Percentiles rank a stretch among this genome's conserved stretches.
These are phyloP conservation scores for Alloscopus bannaensis DNA, from an alignment of 2,888 invertebrate genomes.

Conservation along the genomic window DNA sequence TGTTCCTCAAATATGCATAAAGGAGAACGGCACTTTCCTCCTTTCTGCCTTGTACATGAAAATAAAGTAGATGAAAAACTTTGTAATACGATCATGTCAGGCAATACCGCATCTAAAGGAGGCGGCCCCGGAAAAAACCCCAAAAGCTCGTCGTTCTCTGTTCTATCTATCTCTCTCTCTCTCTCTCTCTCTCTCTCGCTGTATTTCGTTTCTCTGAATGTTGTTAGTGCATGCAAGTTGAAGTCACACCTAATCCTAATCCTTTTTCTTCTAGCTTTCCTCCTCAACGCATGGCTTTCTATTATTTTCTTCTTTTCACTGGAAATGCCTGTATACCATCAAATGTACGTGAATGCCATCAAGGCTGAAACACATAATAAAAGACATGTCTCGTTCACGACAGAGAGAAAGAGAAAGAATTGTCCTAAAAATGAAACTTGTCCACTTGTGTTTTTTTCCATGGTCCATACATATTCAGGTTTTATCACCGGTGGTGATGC, in stretches of 20 bases:
- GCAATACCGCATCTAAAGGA: conserved; percentile 43
- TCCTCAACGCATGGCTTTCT: conserved; percentile 30
- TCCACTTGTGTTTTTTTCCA: conserved; percentile 59
- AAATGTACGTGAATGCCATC: too few species aligned
- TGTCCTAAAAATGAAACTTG: conserved; percentile 56
- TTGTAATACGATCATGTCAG: conserved; percentile 58
- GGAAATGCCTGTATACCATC: too few species aligned
- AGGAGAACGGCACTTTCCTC: too few species aligned
- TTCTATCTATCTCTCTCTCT: conserved; percentile 21
- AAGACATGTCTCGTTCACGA: too few species aligned
- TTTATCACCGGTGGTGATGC: conserved; percentile 50
- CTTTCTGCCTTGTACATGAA: too few species aligned
- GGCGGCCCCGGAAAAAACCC: too few species aligned
- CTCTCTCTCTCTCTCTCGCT: neutral
- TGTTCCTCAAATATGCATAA: conserved; percentile 52
- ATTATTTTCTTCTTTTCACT: conserved; percentile 23
- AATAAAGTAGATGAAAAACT: conserved; percentile 62
- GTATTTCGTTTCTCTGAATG: conserved; percentile 43
- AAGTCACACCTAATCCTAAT: conserved; percentile 65
- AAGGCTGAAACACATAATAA: neutral
- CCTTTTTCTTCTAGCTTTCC: conserved; percentile 50
- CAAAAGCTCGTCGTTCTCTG: too few species aligned
- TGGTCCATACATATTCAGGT: too few species aligned
- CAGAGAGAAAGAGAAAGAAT: conserved; percentile 33
- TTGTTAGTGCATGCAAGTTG: conserved; percentile 55